Evolutionary conservation across 2,888 invertebrate species (phyloP).

Genomic region (Cancer borealis): DNA sequence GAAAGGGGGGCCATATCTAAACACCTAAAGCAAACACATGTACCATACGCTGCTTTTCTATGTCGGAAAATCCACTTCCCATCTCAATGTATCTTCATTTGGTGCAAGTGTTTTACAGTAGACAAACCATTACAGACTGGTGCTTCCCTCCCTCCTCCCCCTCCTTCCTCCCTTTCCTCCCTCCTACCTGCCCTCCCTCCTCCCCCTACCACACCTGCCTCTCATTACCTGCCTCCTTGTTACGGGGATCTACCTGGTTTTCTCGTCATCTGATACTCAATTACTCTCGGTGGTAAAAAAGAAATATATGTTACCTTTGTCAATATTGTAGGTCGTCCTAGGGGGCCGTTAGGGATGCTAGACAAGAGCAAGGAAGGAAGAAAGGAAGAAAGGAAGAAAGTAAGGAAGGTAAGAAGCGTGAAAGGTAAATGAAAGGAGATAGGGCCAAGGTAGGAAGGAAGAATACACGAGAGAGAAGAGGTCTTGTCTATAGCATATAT

Average conservation of each 20-base stretch:
- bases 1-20: not conserved
- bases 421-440: conserved; percentile 5
- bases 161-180: too few relatives aligned
- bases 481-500: not conserved
- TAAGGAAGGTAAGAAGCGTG: not conserved
- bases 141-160: not conserved
- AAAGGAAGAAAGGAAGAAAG: not conserved
- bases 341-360: too few relatives aligned
- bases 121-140: not conserved
- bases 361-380: too few relatives aligned
- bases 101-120: not conserved
- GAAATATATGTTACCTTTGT: not conserved
- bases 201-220: not conserved
- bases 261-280: conserved; percentile 6
- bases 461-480: not conserved
- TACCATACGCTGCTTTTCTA: not conserved
- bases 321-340: not conserved
- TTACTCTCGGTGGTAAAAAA: not conserved
- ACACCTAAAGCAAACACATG: not conserved
- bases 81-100: conserved; percentile 28
- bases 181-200: not conserved
- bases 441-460: not conserved
- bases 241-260: not conserved
- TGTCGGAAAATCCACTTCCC: not conserved
- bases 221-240: conserved; percentile 25